Percentiles rank a stretch among this genome's conserved stretches.
Conservation (phyloP, 2,797 vertebrate species). For the Phoxinus dragarum region DNA sequence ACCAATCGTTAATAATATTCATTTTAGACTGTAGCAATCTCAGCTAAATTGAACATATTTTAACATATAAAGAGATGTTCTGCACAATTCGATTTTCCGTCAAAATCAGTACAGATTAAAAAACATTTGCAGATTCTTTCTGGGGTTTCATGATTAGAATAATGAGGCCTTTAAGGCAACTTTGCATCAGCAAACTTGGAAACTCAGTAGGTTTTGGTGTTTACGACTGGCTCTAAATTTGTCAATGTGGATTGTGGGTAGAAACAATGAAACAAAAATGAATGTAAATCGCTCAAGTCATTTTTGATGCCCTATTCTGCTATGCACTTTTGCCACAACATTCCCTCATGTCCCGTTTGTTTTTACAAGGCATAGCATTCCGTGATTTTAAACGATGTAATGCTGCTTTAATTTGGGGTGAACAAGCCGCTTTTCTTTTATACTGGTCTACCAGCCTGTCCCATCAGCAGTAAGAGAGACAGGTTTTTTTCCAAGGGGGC, state of each 20-base stretch:
- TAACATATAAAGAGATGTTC: not conserved
- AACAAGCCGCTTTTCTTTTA: constrained; percentile 65
- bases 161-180: not conserved
- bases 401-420: constrained; percentile 66
- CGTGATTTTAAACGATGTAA: constrained; percentile 66
- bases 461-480: constrained; percentile 67
- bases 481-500: constrained; percentile 67
- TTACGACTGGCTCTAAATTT: constrained; percentile 51
- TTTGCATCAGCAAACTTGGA: not conserved
- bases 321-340: constrained; percentile 20
- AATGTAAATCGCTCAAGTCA: constrained; percentile 31
- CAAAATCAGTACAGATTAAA: not conserved
- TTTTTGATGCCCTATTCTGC: constrained; percentile 61
- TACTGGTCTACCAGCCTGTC: constrained; percentile 67
- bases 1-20: not conserved
- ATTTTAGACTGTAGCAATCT: not conserved
- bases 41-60: not conserved
- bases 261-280: constrained; percentile 45
- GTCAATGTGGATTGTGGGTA: constrained; percentile 23
- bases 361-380: constrained; percentile 65
- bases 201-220: constrained; percentile 1
- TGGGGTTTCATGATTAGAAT: not conserved
- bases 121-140: not conserved
- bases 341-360: constrained; percentile 61
- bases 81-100: not conserved